Evolutionary conservation across 2,113 vertebrate species (phyloP).

Genomic region (Cynopterus brachyotis): DNA sequence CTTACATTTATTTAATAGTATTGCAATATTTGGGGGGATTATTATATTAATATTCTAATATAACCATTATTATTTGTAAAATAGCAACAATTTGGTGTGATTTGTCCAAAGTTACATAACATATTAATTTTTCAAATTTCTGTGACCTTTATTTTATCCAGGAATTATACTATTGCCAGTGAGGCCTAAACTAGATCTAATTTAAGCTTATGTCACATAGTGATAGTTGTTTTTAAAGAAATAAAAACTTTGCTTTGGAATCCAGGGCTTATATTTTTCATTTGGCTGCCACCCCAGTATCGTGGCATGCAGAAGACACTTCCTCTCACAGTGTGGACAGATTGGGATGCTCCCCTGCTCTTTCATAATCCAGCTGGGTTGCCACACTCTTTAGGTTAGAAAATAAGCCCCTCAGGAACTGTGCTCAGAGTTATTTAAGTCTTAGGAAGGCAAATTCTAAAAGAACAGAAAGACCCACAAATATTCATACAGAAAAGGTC

Average conservation of each 20-base stretch:
- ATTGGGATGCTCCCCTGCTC: not conserved
- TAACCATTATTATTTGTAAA: not conserved
- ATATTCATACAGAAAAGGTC: not conserved
- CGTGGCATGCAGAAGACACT: not conserved
- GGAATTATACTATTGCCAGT: not conserved
- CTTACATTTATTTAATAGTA: conserved; percentile 13
- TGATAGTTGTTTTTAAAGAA: conserved; percentile 15
- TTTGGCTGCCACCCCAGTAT: not conserved
- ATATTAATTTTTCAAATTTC: not conserved
- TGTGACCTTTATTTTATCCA: not conserved
- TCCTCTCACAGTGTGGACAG: not conserved
- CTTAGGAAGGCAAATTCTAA: not conserved
- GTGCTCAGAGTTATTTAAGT: not conserved
- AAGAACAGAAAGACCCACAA: not conserved
- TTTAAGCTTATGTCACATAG: not conserved
- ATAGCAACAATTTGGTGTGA: not conserved
- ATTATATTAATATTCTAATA: not conserved
- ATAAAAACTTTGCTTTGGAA: not conserved
- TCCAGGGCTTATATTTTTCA: not conserved
- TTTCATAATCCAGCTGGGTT: not conserved
- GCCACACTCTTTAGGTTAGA: not conserved
- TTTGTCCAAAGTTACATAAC: not conserved
- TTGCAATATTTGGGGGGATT: not conserved
- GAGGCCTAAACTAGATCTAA: not conserved
- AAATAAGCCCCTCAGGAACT: not conserved